Evolutionary conservation across 2,888 invertebrate genomes (phyloP), one percentile per base, ranked within the genome.

Genomic region (Erebia epiphron): DNA sequence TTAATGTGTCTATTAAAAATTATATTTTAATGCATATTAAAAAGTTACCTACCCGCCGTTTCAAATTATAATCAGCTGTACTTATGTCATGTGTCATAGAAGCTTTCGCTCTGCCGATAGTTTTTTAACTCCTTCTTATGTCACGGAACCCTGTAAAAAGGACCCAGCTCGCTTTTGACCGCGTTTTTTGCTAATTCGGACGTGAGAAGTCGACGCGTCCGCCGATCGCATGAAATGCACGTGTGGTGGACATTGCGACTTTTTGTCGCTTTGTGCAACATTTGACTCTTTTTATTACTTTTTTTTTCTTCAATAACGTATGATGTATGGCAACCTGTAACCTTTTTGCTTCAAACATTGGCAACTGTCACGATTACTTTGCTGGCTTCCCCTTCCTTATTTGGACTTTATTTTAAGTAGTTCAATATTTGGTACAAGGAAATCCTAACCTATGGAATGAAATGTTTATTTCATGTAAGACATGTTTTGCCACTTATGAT

Each of bases 151-250:
- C 52, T 57, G 83, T 83, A 84, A 71, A 35, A 10, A 64, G 63
- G 73, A 21, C 7, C 11, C 8, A 8, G 13, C 46, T 62, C 62
- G 46, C 14, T 9, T 21, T 60, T 41, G 46, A 8, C 10, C 43
- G 11, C 14, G 18, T 21, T 62, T 41, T 80, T 79, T 85, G 83
- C 80, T 77, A 76, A 75, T 74, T 70, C 80, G 81, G 80, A 86
- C 89, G 88, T 89, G 90, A 87, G 89, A 88, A 87, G 80, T 69
- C 74, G 73, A 73, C 74, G 80, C 80, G 80, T 78, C 79, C 78
- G 78, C 76, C 77, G 82, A 83, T 85, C 83, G 85, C 81, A 83
- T 80, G 68, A 67, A 69, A 74, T 81, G 83, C 88, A 87, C 86
- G 85, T 86, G 86, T 77, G 75, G 78, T 77, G 79, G 76, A 68